These are phyloP conservation scores for Liasis olivaceus DNA, from an alignment of 2,797 vertebrate genomes.

Conservation along the genomic window DNA sequence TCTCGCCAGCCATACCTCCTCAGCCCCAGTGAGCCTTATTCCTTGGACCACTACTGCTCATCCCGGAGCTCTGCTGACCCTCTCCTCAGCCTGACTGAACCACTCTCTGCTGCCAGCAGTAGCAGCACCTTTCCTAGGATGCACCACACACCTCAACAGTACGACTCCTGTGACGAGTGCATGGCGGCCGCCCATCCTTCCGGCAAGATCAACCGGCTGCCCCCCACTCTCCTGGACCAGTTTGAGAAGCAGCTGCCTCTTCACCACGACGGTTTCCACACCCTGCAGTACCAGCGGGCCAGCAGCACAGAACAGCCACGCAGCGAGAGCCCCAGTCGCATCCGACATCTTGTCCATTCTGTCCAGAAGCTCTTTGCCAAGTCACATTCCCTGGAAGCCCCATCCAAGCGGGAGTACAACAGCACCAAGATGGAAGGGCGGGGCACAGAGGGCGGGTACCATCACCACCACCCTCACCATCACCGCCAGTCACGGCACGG, in stretches of 20 bases:
- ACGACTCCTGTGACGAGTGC: conserved; percentile 97
- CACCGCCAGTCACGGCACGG: conserved; percentile 81
- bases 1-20: conserved; percentile 70
- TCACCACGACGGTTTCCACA: conserved; percentile 98
- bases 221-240: conserved; percentile 92
- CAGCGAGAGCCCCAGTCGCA: conserved; percentile 96
- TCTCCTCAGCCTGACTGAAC: conserved; percentile 79
- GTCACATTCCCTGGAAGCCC: conserved; percentile 96
- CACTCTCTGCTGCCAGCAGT: conserved; percentile 69
- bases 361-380: conserved; percentile 98
- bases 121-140: conserved; percentile 97
- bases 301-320: conserved; percentile 84
- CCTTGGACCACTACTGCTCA: conserved; percentile 85
- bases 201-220: conserved; percentile 93
- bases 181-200: conserved; percentile 79
- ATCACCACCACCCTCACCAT: conserved; percentile 85
- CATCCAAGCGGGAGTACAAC: conserved; percentile 93
- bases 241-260: conserved; percentile 97
- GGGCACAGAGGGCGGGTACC: conserved; percentile 76
- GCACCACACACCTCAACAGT: conserved; percentile 88
- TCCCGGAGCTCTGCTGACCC: conserved; percentile 73
- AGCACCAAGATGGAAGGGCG: conserved; percentile 88
- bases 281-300: conserved; percentile 93
- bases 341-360: conserved; percentile 97
- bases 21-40: conserved; percentile 79